A percentile compares a stretch with the other conserved stretches of the same genome.
These are phyloP conservation scores for Hyposoter didymator DNA, from an alignment of 2,888 invertebrate species.

Conservation along the genomic window DNA sequence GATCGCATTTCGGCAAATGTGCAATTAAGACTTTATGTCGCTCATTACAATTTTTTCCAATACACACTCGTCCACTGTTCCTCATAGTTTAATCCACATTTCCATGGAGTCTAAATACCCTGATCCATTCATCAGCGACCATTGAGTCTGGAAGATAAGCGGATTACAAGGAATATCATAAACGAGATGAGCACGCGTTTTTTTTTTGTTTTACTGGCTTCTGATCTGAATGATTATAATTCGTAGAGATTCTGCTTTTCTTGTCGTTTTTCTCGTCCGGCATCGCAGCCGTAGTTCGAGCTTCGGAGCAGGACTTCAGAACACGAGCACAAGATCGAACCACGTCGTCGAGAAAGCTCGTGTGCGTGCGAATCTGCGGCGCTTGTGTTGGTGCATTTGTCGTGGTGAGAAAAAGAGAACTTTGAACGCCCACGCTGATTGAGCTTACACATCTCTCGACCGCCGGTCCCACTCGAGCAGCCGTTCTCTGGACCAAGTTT, in stretches of 20 bases:
- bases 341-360: neutral
- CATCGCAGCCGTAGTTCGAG: neutral
- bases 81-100: neutral
- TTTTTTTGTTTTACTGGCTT: slow-evolving; percentile 25
- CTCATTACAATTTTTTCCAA: neutral
- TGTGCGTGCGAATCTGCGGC: neutral
- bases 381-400: neutral
- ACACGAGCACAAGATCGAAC: slow-evolving; percentile 22
- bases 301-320: slow-evolving; percentile 22
- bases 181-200: neutral
- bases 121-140: neutral
- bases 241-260: slow-evolving; percentile 16
- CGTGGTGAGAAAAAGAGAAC: slow-evolving; percentile 35
- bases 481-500: slow-evolving; percentile 31
- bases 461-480: slow-evolving; percentile 61
- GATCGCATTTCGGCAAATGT: neutral
- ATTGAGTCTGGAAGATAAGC: neutral
- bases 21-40: neutral
- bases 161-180: slow-evolving; percentile 29
- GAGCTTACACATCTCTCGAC: slow-evolving; percentile 75
- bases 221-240: neutral
- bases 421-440: slow-evolving; percentile 79
- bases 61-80: neutral
- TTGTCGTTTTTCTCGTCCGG: slow-evolving; percentile 13
- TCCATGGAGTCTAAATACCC: neutral